Evolutionary conservation across 1,140 invertebrate species (phyloP).

Genomic region (Cecropterus lyciades): DNA sequence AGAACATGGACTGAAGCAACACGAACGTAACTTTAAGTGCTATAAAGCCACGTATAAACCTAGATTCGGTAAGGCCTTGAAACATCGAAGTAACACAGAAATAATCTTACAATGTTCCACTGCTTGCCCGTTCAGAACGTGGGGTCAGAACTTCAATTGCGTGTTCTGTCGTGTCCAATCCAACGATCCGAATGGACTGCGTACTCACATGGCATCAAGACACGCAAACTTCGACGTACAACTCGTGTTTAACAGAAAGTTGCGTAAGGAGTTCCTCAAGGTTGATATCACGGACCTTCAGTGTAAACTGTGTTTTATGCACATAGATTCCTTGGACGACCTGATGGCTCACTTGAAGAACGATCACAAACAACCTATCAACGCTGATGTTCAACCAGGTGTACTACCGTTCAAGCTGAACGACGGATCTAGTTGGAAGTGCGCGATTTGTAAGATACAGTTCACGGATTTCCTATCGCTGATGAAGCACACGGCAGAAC

Average conservation of each 20-base stretch:
- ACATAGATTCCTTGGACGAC: conserved; percentile 61
- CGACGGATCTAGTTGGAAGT: conserved; percentile 71
- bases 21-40: conserved; percentile 72
- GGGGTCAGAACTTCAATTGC: conserved; percentile 74
- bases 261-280: conserved; percentile 73
- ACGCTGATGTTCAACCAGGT: conserved; percentile 63
- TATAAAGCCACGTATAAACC: conserved; percentile 73
- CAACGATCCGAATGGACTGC: conserved; percentile 60
- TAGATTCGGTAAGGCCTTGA: conserved; percentile 66
- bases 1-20: conserved; percentile 69
- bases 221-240: conserved; percentile 70
- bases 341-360: conserved; percentile 69
- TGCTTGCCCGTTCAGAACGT: conserved; percentile 69
- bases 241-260: conserved; percentile 71
- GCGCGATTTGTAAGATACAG: conserved; percentile 69
- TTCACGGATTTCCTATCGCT: conserved; percentile 73
- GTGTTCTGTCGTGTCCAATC: conserved; percentile 72
- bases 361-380: conserved; percentile 69
- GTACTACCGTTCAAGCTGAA: conserved; percentile 69
- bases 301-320: conserved; percentile 73
- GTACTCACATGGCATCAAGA: conserved; percentile 60
- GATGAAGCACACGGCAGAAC: conserved; percentile 71
- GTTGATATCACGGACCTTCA: conserved; percentile 75
- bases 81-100: conserved; percentile 66
- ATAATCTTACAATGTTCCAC: conserved; percentile 74